phyloP scores from a whole-genome alignment of 2,113 vertebrate genomes.

The Bambusicola thoracicus region DNA sequence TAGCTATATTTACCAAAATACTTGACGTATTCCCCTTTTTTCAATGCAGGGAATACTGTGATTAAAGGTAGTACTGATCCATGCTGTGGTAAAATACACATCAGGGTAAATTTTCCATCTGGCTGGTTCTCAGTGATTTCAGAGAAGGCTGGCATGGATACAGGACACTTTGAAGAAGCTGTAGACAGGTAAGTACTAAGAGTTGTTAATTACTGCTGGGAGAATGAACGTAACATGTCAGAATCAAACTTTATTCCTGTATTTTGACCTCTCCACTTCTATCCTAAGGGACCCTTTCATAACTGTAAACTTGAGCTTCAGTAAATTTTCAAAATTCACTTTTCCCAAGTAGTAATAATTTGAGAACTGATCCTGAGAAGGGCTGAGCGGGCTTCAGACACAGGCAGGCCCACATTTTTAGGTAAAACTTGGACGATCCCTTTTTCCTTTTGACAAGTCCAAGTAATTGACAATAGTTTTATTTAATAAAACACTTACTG shows the following conservation, averaged over 20 bases:
- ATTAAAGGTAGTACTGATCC: not conserved
- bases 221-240: not conserved
- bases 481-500: not conserved
- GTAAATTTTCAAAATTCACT: not conserved
- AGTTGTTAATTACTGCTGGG: not conserved
- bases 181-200: not conserved
- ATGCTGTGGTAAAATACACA: not conserved
- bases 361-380: not conserved
- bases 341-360: not conserved
- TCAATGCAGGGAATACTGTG: not conserved
- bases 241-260: not conserved
- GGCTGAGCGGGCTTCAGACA: not conserved
- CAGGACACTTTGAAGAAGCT: conserved; percentile 6
- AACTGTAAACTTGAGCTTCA: not conserved
- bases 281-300: not conserved
- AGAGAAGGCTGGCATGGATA: conserved; percentile 1
- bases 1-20: not conserved
- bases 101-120: conserved; percentile 20
- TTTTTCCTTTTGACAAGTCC: not conserved
- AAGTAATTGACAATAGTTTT: not conserved
- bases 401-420: not conserved
- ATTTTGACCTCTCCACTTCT: not conserved
- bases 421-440: not conserved
- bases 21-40: not conserved
- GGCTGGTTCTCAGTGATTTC: not conserved